Conservation (phyloP, 2,797 vertebrate species). For the Siniperca scherzeri region DNA sequence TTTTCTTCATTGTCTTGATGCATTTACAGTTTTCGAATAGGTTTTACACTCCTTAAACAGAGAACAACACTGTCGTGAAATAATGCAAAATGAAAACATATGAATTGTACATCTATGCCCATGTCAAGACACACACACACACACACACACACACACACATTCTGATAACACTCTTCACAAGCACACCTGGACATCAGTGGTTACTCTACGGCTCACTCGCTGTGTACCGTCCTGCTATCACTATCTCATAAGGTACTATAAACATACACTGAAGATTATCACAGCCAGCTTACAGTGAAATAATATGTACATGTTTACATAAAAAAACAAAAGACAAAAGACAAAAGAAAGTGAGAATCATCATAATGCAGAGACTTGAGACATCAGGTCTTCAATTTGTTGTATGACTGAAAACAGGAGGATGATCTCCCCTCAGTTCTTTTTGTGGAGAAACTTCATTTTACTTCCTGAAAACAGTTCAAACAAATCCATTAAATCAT, state of each 20-base stretch:
- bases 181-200: conserved; percentile 88
- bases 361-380: conserved; percentile 49
- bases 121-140: conserved; percentile 67
- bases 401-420: conserved; percentile 40
- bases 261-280: conserved; percentile 85
- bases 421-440: conserved; percentile 87
- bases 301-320: conserved; percentile 92
- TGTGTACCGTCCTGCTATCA: conserved; percentile 88
- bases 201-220: conserved; percentile 88
- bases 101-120: conserved; percentile 81
- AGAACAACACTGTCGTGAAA: conserved; percentile 77
- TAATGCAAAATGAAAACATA: conserved; percentile 76
- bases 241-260: conserved; percentile 90
- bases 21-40: conserved; percentile 81
- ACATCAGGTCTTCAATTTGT: conserved; percentile 52
- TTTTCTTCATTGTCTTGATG: conserved; percentile 85
- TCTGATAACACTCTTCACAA: conserved; percentile 68
- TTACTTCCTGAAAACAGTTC: conserved; percentile 91
- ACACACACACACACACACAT: conserved; percentile 71
- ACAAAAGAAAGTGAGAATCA: conserved; percentile 47
- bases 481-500: conserved; percentile 35
- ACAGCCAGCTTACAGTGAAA: conserved; percentile 89
- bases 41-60: conserved; percentile 75
- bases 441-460: conserved; percentile 99
- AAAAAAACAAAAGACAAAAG: conserved; percentile 32